Percentiles rank a stretch among this genome's conserved stretches.
Evolutionary conservation across 2,888 invertebrate species (phyloP).

Genomic region (Mallateleia sp.): DNA sequence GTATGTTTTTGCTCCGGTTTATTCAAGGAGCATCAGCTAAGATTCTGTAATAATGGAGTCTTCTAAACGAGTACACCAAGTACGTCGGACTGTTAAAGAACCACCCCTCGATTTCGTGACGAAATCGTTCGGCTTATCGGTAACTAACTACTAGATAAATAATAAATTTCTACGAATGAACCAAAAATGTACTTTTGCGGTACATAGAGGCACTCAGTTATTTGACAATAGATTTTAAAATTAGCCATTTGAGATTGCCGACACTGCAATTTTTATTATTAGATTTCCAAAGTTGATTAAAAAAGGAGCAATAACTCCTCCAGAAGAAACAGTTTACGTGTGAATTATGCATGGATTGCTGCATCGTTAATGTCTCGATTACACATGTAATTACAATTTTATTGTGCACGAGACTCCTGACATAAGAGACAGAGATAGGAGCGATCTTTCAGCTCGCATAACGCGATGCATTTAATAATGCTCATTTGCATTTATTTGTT

Average conservation of each 20-base stretch:
- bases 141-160: neutral
- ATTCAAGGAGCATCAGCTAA: constrained; percentile 83
- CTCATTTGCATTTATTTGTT: no score
- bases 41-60: constrained; percentile 83
- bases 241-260: neutral
- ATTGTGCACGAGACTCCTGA: constrained; percentile 19
- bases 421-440: neutral
- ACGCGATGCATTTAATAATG: no score
- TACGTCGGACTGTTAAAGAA: neutral
- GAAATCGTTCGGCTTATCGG: neutral
- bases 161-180: neutral
- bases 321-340: neutral
- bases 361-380: constrained; percentile 15
- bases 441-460: no score
- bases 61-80: constrained; percentile 53
- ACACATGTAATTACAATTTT: neutral
- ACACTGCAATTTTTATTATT: no score
- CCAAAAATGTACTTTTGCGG: no score
- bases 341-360: neutral
- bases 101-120: neutral
- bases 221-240: no score
- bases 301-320: neutral
- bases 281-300: no score
- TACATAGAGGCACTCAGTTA: no score
- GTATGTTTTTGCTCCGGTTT: constrained; percentile 72